Base-by-base conservation (phyloP, 92 coral and sea anemone species). In the Epizoanthus rinbou region DNA sequence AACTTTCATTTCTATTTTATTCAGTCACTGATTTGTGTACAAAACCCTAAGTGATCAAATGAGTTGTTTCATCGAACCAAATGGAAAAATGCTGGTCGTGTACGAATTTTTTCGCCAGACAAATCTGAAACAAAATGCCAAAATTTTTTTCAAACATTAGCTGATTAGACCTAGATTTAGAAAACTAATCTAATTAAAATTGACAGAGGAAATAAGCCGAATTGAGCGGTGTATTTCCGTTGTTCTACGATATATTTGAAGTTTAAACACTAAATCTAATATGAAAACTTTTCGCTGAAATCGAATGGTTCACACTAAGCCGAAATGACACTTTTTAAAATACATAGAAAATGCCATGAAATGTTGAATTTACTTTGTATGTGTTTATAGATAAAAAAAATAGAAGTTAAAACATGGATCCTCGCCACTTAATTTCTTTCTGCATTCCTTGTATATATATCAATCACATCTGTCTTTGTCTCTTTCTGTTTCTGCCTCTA, bases 251-350 rank as follows among this genome's bases (percentile, higher is more conserved):
- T 53, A 25, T 73, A 53, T 73, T 33, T 53, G 41, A 56, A 73
- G 39, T 56, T 23, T 73, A 73, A 73, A 53, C 79, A 73, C 39
- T 14, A 73, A 73, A 73, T 47, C 22, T 73, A 73, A 73, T 73
- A 50, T 73, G 79, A 31, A 53, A 25, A 52, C 79, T 13, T 23
- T 21, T 25, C 41, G 7, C 10, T 14, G 50, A 50, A 73, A 37
- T 23, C 9, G 56, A 50, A 50, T 10, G 54, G 54, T 50, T 50
- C 15, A 47, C 54, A 47, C 54, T 47, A 37, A 73, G 28, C 14
- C 35, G 21, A 73, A 73, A 19, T 73, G 59, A 23, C 41, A 22
- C 24, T 50, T n/a, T n/a, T n/a, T n/a, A n/a, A n/a, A n/a, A n/a
- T 73, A 23, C 15, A 45, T 53, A 37, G 54, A 24, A 73, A 52